Conservation (phyloP, 1,140 invertebrate species). For the Neoseiulus cucumeris region DNA sequence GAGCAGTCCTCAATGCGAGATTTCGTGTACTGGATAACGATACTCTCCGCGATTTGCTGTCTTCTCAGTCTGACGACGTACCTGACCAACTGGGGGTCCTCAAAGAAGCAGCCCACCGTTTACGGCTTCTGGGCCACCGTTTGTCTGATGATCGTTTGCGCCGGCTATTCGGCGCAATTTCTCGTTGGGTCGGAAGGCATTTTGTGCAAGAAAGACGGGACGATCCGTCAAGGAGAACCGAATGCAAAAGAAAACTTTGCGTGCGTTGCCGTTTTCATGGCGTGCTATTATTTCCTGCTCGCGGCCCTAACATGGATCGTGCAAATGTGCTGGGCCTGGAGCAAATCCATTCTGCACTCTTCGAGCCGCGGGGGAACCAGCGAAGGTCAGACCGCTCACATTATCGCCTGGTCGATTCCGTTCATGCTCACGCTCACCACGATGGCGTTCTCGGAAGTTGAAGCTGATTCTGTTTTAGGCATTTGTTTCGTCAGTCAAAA, state of each 20-base stretch:
- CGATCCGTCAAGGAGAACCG: background rate
- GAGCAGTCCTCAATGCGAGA: background rate
- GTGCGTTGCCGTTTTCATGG: background rate
- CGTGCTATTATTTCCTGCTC: conserved; percentile 2
- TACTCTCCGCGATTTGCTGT: background rate
- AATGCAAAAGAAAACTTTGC: background rate
- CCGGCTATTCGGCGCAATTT: background rate
- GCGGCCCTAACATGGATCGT: background rate
- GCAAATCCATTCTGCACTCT: background rate
- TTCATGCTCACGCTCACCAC: background rate
- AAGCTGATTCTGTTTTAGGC: background rate
- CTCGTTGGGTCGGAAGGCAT: background rate
- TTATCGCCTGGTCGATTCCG: background rate
- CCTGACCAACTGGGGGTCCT: background rate
- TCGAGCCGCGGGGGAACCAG: background rate
- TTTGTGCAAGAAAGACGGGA: background rate
- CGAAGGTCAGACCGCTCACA: background rate
- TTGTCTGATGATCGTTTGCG: background rate
- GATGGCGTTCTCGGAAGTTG: background rate
- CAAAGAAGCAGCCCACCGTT: background rate
- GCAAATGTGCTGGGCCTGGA: background rate
- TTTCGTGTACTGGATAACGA: background rate
- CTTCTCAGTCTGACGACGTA: background rate
- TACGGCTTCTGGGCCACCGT: background rate
- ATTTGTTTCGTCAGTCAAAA: background rate